phyloP scores from a whole-genome alignment of 1,140 invertebrate species.

The Neodiprion virginianus region DNA sequence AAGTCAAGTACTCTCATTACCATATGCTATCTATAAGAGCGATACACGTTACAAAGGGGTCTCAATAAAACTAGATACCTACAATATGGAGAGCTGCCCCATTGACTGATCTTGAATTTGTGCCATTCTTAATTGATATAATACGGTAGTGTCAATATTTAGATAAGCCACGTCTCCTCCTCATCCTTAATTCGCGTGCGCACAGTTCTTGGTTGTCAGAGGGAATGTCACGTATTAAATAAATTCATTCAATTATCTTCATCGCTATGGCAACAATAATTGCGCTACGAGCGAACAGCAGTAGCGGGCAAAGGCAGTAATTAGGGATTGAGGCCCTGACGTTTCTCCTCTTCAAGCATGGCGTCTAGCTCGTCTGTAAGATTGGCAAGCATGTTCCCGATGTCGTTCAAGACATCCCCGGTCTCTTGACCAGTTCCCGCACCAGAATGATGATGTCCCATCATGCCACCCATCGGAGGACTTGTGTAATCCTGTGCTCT shows the following conservation, averaged over 20 bases:
- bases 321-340: slow-evolving; percentile 73
- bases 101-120: no score
- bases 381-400: slow-evolving; percentile 95
- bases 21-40: neutral
- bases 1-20: neutral
- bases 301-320: slow-evolving; percentile 24
- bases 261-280: neutral
- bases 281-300: neutral
- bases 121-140: no score
- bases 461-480: slow-evolving; percentile 38
- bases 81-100: no score
- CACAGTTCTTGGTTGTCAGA: neutral
- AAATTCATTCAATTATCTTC: slow-evolving; percentile 37
- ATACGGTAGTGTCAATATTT: no score
- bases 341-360: slow-evolving; percentile 92
- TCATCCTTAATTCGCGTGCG: no score
- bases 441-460: slow-evolving; percentile 26
- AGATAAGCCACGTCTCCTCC: no score
- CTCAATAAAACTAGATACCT: no score
- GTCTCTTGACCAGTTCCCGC: slow-evolving; percentile 65
- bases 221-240: slow-evolving; percentile 18
- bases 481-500: slow-evolving; percentile 62
- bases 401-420: slow-evolving; percentile 93
- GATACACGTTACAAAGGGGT: neutral
- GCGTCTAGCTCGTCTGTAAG: slow-evolving; percentile 92